Evolutionary conservation across 1,140 invertebrate species (phyloP).

Genomic region (Amphibalanus amphitrite): DNA sequence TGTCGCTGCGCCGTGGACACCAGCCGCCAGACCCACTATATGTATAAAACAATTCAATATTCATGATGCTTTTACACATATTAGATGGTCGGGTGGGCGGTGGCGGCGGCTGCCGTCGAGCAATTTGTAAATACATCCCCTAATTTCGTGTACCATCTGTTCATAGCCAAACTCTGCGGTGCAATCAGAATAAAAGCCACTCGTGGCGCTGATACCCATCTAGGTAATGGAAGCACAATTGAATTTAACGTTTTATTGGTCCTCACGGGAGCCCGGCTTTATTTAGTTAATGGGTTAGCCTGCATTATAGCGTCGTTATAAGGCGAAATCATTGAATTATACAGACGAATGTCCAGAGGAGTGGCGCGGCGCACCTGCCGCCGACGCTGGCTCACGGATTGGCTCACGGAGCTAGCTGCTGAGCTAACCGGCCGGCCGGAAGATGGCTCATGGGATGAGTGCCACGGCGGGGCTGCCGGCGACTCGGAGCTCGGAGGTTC

Average conservation of each 20-base stretch:
- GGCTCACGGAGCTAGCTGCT: too few species aligned
- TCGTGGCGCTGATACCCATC: neutral
- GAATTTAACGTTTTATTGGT: conserved; percentile 2
- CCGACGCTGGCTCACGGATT: too few species aligned
- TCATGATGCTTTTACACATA: conserved; percentile 1
- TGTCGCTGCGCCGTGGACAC: too few species aligned
- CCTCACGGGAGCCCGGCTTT: neutral
- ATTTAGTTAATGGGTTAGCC: conserved; percentile 1
- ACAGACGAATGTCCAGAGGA: neutral
- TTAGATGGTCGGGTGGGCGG: neutral
- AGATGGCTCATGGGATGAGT: too few species aligned
- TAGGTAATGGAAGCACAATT: conserved; percentile 1
- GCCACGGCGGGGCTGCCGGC: too few species aligned
- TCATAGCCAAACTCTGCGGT: neutral
- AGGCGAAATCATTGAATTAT: conserved; percentile 2
- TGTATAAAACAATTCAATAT: neutral
- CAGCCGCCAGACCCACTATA: neutral
- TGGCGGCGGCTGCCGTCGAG: neutral
- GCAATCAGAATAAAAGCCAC: conserved; percentile 1
- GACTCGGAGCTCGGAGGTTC: too few species aligned
- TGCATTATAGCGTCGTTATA: conserved; percentile 1
- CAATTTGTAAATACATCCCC: conserved; percentile 1
- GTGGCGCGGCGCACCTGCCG: neutral
- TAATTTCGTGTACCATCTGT: conserved; percentile 1
- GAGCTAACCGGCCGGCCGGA: too few species aligned